These are phyloP conservation scores for Plectropomus leopardus DNA, from an alignment of 2,113 vertebrate genomes.

Conservation along the genomic window DNA sequence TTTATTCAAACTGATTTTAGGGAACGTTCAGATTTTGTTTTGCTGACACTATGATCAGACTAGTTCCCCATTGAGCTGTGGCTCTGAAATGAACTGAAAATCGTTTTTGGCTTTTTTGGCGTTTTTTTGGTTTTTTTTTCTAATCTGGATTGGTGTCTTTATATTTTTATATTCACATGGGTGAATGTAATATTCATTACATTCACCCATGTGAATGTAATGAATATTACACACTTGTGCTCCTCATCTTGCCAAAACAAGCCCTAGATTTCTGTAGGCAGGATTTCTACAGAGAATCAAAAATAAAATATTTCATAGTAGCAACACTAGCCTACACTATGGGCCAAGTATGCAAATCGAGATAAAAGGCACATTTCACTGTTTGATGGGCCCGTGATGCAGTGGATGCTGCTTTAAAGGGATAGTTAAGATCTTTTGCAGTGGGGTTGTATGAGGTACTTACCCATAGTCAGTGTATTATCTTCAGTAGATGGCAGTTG, in stretches of 20 bases:
- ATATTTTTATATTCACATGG: too few species aligned
- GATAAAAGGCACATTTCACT: constrained; percentile 34
- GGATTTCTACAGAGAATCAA: not conserved
- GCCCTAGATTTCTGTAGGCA: constrained; percentile 24
- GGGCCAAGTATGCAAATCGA: not conserved
- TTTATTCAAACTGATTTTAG: constrained; percentile 4
- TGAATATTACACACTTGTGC: not conserved
- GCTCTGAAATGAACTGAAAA: constrained; percentile 17
- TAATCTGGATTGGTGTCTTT: constrained; percentile 5
- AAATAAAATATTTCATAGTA: constrained; percentile 27
- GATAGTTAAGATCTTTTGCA: too few species aligned
- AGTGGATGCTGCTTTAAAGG: constrained; percentile 28
- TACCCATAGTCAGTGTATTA: too few species aligned
- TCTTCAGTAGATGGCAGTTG: too few species aligned
- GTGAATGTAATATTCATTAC: too few species aligned
- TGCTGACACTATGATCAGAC: constrained; percentile 2
- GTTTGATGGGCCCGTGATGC: constrained; percentile 36
- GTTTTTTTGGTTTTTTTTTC: too few species aligned
- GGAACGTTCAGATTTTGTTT: not conserved
- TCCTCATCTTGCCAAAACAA: constrained; percentile 61
- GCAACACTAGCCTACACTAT: constrained; percentile 46
- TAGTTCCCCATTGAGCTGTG: constrained; percentile 6
- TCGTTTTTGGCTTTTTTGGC: not conserved
- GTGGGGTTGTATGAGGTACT: too few species aligned
- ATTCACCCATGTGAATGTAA: constrained; percentile 26